Evolutionary conservation across 2,797 vertebrate species (phyloP).

Genomic region (Cichlasoma orientale): DNA sequence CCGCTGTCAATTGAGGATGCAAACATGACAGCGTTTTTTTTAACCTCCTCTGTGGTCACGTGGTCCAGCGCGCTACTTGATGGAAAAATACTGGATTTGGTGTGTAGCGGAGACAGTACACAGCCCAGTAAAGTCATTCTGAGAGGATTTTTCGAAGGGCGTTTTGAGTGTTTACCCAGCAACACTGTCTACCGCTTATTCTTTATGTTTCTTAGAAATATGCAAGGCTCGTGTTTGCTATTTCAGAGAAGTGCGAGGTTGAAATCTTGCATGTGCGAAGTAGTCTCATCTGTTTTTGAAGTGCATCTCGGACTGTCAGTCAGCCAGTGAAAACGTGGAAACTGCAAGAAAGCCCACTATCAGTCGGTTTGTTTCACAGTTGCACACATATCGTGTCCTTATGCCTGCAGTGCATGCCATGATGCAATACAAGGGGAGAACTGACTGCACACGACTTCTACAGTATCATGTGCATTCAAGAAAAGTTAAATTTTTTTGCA

Average conservation of each 20-base stretch:
- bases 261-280: neutral
- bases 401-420: neutral
- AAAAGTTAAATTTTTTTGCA: neutral
- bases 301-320: neutral
- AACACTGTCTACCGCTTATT: conserved; percentile 53
- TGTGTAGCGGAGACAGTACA: conserved; percentile 74
- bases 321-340: neutral
- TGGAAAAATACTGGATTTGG: conserved; percentile 90
- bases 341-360: neutral
- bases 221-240: neutral
- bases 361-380: neutral
- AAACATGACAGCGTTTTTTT: conserved; percentile 66
- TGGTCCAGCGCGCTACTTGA: conserved; percentile 83
- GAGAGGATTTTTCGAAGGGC: conserved; percentile 68
- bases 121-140: conserved; percentile 75
- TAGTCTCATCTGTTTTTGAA: neutral
- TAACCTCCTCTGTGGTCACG: conserved; percentile 69
- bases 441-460: neutral
- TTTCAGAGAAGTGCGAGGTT: neutral
- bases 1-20: conserved; percentile 65
- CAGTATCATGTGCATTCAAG: neutral
- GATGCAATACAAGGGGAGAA: neutral
- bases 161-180: conserved; percentile 71
- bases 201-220: conserved; percentile 14
- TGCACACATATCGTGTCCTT: neutral